Percentiles rank a stretch among this genome's conserved stretches.
These are phyloP conservation scores for Ciconia nigra DNA, from an alignment of 2,797 vertebrate species.

Conservation along the genomic window DNA sequence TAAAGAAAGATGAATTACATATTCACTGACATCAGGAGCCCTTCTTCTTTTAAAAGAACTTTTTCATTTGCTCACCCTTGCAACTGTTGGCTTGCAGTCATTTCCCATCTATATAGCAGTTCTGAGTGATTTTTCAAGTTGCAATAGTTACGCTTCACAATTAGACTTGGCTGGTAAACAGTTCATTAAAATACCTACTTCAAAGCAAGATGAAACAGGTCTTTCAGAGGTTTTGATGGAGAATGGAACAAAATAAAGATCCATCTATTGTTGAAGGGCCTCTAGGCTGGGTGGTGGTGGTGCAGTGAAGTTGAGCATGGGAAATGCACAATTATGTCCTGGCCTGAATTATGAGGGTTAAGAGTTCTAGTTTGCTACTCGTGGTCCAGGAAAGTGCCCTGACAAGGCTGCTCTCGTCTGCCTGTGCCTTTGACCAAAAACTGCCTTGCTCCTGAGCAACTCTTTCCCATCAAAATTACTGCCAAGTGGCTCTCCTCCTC, in stretches of 20 bases:
- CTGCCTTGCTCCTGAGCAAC: neutral
- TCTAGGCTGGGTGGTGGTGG: neutral
- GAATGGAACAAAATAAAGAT: neutral
- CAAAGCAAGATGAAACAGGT: slow-evolving; percentile 14
- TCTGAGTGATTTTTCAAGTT: slow-evolving; percentile 22
- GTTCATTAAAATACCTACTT: slow-evolving; percentile 33
- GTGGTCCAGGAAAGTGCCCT: neutral
- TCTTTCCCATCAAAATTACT: neutral
- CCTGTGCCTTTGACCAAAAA: neutral
- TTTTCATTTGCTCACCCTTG: neutral
- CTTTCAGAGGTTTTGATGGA: neutral
- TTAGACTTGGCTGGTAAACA: slow-evolving; percentile 43
- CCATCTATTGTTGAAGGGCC: neutral
- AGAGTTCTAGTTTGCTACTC: neutral
- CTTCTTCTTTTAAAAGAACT: neutral
- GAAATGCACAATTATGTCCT: neutral
- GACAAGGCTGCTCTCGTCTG: neutral
- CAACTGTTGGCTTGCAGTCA: slow-evolving; percentile 30
- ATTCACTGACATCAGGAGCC: neutral
- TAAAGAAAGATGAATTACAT: neutral
- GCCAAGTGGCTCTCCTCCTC: neutral
- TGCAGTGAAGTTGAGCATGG: neutral
- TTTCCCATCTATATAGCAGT: neutral
- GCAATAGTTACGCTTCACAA: neutral
- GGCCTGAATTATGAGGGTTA: neutral